Conservation (phyloP, 2,113 vertebrate species). For the Mirounga angustirostris region DNA sequence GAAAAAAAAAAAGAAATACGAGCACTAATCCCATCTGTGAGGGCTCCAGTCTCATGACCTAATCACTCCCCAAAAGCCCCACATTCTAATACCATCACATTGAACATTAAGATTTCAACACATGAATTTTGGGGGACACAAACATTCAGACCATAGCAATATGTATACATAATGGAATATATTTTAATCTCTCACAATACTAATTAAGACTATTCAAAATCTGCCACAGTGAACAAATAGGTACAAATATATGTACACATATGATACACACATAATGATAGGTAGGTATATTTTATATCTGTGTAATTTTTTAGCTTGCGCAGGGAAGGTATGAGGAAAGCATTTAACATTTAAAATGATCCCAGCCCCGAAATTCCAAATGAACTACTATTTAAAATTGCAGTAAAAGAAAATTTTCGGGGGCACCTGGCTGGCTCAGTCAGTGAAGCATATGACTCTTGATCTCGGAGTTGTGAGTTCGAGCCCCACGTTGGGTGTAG, state of each 20-base stretch:
- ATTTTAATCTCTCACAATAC: constrained; percentile 10
- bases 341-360: background rate
- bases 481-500: background rate
- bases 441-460: background rate
- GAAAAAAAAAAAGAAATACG: background rate
- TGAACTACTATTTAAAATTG: background rate
- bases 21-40: background rate
- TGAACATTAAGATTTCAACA: background rate
- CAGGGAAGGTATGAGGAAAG: background rate
- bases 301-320: background rate
- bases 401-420: background rate
- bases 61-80: background rate
- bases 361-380: background rate
- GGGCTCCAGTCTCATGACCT: background rate
- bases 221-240: constrained; percentile 42
- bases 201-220: constrained; percentile 44
- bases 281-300: background rate
- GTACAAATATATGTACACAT: background rate
- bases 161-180: background rate
- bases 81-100: background rate
- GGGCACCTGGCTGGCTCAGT: background rate
- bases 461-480: background rate
- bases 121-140: background rate
- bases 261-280: background rate
- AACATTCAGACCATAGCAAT: background rate